Conservation (phyloP, 2,888 invertebrate genomes). For the Dasysyrphus albostriatus region DNA sequence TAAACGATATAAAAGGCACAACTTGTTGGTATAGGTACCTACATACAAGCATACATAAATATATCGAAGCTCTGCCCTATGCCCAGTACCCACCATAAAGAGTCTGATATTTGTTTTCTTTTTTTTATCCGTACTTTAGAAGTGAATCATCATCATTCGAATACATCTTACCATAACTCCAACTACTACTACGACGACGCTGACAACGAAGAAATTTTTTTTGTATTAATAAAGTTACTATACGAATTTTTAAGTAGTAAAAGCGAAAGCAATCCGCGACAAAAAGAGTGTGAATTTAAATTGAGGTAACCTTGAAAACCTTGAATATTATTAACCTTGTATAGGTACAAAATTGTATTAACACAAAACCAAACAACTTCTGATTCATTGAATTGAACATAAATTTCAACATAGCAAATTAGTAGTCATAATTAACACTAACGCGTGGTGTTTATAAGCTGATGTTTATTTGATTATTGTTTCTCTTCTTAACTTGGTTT, state of each 20-base stretch:
- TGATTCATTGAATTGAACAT: not conserved
- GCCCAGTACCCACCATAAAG: not conserved
- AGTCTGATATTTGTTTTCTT: not conserved
- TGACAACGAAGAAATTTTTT: no score
- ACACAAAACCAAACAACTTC: slow-evolving; percentile 5
- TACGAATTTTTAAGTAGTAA: not conserved
- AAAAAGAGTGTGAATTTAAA: slow-evolving; percentile 9
- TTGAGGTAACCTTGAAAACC: slow-evolving; percentile 24
- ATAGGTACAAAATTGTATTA: not conserved
- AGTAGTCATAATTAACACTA: not conserved
- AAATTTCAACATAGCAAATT: not conserved
- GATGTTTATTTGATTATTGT: not conserved
- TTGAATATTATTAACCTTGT: not conserved
- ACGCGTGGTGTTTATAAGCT: slow-evolving; percentile 6
- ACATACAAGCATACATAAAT: no score
- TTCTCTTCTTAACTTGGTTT: not conserved
- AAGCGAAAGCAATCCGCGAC: slow-evolving; percentile 23
- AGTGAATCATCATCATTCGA: not conserved
- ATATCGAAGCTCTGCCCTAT: not conserved
- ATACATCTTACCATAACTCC: no score
- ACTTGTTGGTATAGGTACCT: not conserved
- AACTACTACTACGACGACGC: not conserved
- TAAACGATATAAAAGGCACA: not conserved
- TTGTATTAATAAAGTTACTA: no score
- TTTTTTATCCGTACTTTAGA: not conserved